These are phyloP conservation scores for Callosobruchus maculatus DNA, from an alignment of 2,888 invertebrate species.

Conservation along the genomic window DNA sequence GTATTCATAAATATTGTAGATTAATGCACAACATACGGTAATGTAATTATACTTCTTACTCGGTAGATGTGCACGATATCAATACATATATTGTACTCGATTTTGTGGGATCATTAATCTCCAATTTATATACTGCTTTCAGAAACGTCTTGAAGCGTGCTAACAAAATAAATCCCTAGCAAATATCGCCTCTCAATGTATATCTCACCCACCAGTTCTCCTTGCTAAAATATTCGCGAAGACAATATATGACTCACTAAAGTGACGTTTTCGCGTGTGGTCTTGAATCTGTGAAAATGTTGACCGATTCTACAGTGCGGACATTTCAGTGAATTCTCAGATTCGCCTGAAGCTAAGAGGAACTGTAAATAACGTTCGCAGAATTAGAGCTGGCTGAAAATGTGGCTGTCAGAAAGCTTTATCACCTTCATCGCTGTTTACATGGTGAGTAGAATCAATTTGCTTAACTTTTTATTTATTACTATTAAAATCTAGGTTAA, in stretches of 20 bases:
- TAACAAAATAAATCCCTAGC: no score
- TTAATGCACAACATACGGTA: no score
- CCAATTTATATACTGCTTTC: no score
- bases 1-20: no score
- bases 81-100: no score
- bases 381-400: not conserved
- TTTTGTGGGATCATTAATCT: no score
- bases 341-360: not conserved
- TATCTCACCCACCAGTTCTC: not conserved
- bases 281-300: not conserved
- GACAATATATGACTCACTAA: not conserved
- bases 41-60: no score
- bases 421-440: conserved; percentile 24
- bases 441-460: conserved; percentile 23
- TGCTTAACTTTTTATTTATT: not conserved
- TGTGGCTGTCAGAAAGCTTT: conserved; percentile 25
- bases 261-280: not conserved
- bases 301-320: not conserved
- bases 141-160: no score
- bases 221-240: not conserved
- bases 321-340: not conserved
- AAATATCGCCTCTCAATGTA: not conserved
- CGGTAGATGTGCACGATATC: no score
- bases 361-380: no score
- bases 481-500: not conserved